Evolutionary conservation across 2,888 invertebrate genomes (phyloP), one percentile per base, ranked within the genome.

Genomic region (Leptinotarsa rubiginosa): DNA sequence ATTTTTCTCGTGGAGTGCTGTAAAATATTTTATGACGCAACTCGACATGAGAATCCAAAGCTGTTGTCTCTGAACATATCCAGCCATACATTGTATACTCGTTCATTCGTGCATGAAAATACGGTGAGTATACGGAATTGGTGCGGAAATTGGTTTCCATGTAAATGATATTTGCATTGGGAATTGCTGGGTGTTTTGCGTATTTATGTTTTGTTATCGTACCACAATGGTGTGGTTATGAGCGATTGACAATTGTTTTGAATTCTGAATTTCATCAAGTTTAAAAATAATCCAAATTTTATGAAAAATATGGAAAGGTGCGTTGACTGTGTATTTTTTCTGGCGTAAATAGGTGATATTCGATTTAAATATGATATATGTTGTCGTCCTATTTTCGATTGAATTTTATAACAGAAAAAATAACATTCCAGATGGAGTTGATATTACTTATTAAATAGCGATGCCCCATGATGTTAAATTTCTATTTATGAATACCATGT

Each of bases 11-110:
- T 31, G 31, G 7, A 10, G 20, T 4, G 20, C 10, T 41, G 31
- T 62, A 62, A 62, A 62, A 31, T 62, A 18, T 62, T 62, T 62
- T 62, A 62, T n/a, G 62, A 62, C n/a, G n/a, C 4, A 31, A 62
- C 41, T 41, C n/a, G 16, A 62, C 41, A 31, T n/a, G 41, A 7
- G 16, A 41, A 16, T 62, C 41, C 7, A 62, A 25, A 25, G 62
- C 62, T n/a, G 31, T 41, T 13, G 62, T 62, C 41, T 62, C 41
- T 15, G 22, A 62, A 41, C 7, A 62, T n/a, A 62, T 62, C n/a
- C 41, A 25, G 25, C 20, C 7, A 62, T 25, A 62, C 41, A 41
- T 62, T 62, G 62, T 62, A n/a, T 22, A 13, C 1, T 20, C 13
- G 16, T 15, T 4, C 7, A 50, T 50, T 4, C n/a, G 50, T 50